Evolutionary conservation across 2,888 invertebrate genomes (phyloP).

Genomic region (Cetonia aurata): DNA sequence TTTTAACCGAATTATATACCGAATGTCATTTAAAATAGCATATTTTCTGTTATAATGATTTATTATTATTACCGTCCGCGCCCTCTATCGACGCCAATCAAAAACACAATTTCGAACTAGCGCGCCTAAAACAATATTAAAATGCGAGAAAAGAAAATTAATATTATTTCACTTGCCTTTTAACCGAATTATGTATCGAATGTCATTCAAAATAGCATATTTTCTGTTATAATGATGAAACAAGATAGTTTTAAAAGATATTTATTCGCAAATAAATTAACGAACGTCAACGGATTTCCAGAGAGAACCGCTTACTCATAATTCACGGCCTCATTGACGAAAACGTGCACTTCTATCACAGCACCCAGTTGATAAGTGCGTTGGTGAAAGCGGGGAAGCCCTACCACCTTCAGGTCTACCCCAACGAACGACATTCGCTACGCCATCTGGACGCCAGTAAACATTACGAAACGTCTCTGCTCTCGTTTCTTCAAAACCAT

Average conservation of each 20-base stretch:
- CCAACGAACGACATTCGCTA: constrained; percentile 96
- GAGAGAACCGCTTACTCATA: constrained; percentile 90
- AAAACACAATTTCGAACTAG: too few relatives aligned
- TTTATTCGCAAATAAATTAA: constrained; percentile 19
- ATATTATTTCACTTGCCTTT: too few relatives aligned
- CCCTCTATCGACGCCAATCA: too few relatives aligned
- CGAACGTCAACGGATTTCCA: constrained; percentile 59
- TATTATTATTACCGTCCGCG: too few relatives aligned
- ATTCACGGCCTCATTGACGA: constrained; percentile 98
- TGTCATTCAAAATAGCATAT: too few relatives aligned
- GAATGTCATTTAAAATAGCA: too few relatives aligned
- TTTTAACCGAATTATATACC: too few relatives aligned
- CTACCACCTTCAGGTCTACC: constrained; percentile 94
- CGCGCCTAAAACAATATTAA: too few relatives aligned
- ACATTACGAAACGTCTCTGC: constrained; percentile 94
- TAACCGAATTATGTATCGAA: too few relatives aligned
- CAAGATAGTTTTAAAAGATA: neutral
- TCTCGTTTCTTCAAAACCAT: constrained; percentile 90
- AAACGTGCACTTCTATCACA: constrained; percentile 98
- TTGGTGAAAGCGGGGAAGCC: constrained; percentile 96
- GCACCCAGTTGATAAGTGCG: constrained; percentile 89
- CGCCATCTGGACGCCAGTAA: constrained; percentile 94
- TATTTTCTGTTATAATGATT: too few relatives aligned
- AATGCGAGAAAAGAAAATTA: too few relatives aligned
- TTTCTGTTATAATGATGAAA: too few relatives aligned